A percentile compares a stretch with the other conserved stretches of the same genome.
Conservation (phyloP, 2,113 vertebrate genomes). For the Entelurus aequoreus region DNA sequence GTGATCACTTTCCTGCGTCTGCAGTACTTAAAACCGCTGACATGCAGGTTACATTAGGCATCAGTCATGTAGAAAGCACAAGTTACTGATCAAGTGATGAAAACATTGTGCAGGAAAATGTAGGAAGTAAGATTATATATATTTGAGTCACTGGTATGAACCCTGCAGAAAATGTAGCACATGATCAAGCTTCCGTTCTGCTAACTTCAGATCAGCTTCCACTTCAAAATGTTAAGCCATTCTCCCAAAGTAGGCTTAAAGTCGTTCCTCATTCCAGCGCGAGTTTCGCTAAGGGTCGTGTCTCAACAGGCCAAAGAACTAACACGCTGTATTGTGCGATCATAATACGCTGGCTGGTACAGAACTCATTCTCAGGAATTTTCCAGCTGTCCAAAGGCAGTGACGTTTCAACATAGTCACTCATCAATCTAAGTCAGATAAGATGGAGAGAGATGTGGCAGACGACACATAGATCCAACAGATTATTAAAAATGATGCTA, state of each 20-base stretch:
- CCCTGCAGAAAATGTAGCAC: too few relatives aligned
- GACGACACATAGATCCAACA: too few relatives aligned
- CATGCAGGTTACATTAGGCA: too few relatives aligned
- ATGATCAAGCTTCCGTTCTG: neutral
- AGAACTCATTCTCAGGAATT: conserved; percentile 8
- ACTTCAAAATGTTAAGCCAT: neutral
- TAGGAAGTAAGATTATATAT: too few relatives aligned
- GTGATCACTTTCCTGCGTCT: too few relatives aligned
- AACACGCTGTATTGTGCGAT: neutral
- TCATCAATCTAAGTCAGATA: neutral
- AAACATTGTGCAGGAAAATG: neutral
- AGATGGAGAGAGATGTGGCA: neutral
- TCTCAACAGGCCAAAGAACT: conserved; percentile 34
- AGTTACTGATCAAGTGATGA: too few relatives aligned
- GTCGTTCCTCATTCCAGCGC: conserved; percentile 24
- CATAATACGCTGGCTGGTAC: conserved; percentile 1
- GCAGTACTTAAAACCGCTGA: too few relatives aligned
- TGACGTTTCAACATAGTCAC: neutral
- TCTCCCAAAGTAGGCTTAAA: neutral
- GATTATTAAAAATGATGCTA: too few relatives aligned
- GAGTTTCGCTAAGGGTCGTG: conserved; percentile 22
- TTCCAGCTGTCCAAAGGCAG: neutral
- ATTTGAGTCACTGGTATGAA: too few relatives aligned
- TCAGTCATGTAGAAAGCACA: too few relatives aligned
- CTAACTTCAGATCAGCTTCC: conserved; percentile 9